Percentiles rank a stretch among this genome's conserved stretches.
Evolutionary conservation across 2,888 invertebrate genomes (phyloP).

Genomic region (Standfussiana lucernea): DNA sequence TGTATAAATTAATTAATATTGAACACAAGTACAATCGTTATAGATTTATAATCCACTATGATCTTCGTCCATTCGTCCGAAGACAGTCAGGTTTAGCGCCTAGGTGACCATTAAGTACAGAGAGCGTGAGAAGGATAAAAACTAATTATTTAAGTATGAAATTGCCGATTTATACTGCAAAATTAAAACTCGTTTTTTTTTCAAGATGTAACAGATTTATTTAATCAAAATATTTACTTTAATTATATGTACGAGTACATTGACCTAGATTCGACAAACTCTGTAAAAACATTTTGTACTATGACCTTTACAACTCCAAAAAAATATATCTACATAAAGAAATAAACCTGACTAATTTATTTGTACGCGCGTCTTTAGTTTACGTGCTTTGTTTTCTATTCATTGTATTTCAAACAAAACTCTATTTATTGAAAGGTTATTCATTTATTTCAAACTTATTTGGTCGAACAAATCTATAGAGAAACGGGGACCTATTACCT

Average conservation of each 20-base stretch:
- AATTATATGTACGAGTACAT: too few relatives aligned
- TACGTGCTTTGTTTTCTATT: constrained; percentile 1
- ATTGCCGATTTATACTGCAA: too few relatives aligned
- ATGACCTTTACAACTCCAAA: neutral
- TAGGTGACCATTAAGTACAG: neutral
- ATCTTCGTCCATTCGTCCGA: neutral
- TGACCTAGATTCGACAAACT: too few relatives aligned
- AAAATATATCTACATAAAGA: neutral
- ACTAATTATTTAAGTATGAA: too few relatives aligned
- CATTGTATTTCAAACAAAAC: constrained; percentile 35
- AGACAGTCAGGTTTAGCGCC: neutral
- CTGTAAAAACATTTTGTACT: too few relatives aligned
- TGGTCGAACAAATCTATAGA: constrained; percentile 26
- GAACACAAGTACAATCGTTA: neutral
- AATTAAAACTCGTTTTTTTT: too few relatives aligned
- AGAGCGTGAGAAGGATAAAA: neutral
- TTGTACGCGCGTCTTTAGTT: constrained; percentile 9
- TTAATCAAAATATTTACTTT: too few relatives aligned
- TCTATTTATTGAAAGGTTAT: constrained; percentile 16
- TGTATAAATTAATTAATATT: neutral
- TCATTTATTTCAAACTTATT: constrained; percentile 31
- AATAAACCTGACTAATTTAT: neutral
- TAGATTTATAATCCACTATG: neutral
- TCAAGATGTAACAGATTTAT: too few relatives aligned
- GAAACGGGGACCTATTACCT: constrained; percentile 49